Evolutionary conservation across 2,888 invertebrate species (phyloP), one percentile per base, ranked within the genome.

Genomic region (Lasioglossum pauxillum): DNA sequence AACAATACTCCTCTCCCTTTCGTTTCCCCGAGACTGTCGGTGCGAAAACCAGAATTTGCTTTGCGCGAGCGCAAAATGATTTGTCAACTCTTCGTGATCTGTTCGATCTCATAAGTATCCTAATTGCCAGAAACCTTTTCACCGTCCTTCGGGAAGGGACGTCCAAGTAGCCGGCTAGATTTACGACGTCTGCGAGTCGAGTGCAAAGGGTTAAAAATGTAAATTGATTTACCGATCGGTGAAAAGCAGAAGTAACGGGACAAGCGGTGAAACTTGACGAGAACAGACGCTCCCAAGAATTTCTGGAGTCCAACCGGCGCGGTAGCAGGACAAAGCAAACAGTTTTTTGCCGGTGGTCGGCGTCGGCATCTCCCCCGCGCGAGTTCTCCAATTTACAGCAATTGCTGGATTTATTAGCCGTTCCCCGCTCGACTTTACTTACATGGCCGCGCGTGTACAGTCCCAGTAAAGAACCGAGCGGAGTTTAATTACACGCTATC

Each of bases 381-480:
- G 82, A 82, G 85, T 90, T 90, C 86, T 88, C 83, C 84, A 91
- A 91, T 91, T 91, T 90, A 89, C 87, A 49, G 90, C 85, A 91
- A 91, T 91, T 91, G 90, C 81, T 86, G 85, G 89, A 90, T 91
- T 91, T 90, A 91, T 90, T 90, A 87, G 82, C 23, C 77, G 72
- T 83, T 86, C 84, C 78, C 74, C 84, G n/a, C 82, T 53, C 78
- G 72, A 78, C 85, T 89, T 87, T 76, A 78, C 85, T 82, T 77
- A 73, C 82, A 80, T 31, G 81, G 71, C 0, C 27, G 69, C 38
- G 90, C 16, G 69, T 69, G 90, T 87, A 90, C 84, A 90, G 84
- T 81, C 83, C 38, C 53, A n/a, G 60, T 67, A 74, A 86, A 87
- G 82, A 90, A 78, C 71, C 46, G 69, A 60, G 41, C 69, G 49